Base-by-base conservation (phyloP, 2,797 vertebrate genomes). In the Danionella dracula region DNA sequence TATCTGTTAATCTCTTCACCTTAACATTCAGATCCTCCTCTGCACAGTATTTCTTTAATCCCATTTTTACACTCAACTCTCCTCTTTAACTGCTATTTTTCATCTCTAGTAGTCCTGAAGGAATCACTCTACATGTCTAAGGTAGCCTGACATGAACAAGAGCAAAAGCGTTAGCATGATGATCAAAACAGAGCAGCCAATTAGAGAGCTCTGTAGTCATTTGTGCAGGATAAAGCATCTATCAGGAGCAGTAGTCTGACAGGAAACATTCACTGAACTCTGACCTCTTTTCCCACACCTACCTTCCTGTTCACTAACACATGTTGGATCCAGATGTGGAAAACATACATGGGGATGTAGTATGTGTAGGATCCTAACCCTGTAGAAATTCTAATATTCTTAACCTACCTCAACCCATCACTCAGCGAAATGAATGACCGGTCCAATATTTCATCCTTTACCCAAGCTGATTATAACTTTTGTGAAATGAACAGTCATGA, bases 151-250 rank as follows among this genome's bases (percentile, higher is more conserved):
- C 27, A 51, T 57, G 4, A 34, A 40, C 17, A 49, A 41, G 57
- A 21, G 66, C 42, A 8, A 15, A 46, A 37, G 37, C 21, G 42
- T 19, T 88, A 87, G 89, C 77, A 83, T 91, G 90, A 96, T 95
- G 93, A 94, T 93, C 88, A 92, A 93, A 94, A 93, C 87, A 92
- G 90, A 96, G 93, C 93, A 88, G 83, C 90, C 95, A 95, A 96
- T 96, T 97, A 91, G 80, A 84, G 87, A 91, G 66, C 93, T 93
- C 93, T 85, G 88, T 87, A 85, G 91, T 93, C 92, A 95, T 94
- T 97, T 94, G 90, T 91, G 82, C 88, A 82, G 92, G 90, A 93
- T 94, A 93, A 94, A 94, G 93, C 93, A 97, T 94, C 92, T 90
- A 92, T 95, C 94, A 96, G 90, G 89, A 90, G 88, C 81, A 90